Conservation (phyloP, 2,888 invertebrate genomes). For the Ophraella communa region DNA sequence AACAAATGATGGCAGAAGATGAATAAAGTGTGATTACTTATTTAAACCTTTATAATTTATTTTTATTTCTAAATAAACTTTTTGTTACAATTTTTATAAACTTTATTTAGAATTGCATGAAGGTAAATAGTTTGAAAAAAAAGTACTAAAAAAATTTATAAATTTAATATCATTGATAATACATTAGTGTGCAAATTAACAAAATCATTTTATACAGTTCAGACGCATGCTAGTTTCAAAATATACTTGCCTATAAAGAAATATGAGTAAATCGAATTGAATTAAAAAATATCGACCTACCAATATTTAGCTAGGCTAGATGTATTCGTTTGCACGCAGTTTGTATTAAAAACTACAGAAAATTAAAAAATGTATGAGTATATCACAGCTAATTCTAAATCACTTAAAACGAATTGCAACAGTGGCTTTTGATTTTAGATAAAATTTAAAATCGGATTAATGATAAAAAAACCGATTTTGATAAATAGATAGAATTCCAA, state of each 20-base stretch:
- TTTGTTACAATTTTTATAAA: background rate
- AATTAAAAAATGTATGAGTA: constrained; percentile 43
- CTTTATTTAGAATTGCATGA: background rate
- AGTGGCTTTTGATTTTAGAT: constrained; percentile 34
- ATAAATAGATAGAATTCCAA: background rate
- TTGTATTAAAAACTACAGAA: constrained; percentile 41
- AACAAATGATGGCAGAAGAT: constrained; percentile 71
- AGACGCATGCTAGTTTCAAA: background rate
- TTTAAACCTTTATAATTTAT: background rate
- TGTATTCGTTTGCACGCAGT: constrained; percentile 6
- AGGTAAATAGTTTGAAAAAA: too few species aligned
- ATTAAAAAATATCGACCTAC: background rate
- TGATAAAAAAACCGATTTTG: constrained; percentile 14
- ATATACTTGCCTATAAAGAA: background rate
- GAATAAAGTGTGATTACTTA: constrained; percentile 35
- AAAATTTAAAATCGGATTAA: constrained; percentile 26
- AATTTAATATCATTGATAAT: constrained; percentile 23
- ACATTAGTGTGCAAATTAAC: constrained; percentile 44
- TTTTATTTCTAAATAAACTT: background rate
- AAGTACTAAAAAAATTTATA: constrained; percentile 20
- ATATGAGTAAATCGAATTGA: background rate
- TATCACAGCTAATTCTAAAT: constrained; percentile 54
- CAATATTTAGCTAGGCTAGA: background rate
- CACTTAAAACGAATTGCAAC: constrained; percentile 37
- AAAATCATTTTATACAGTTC: constrained; percentile 41